Conservation (phyloP, 2,888 invertebrate species). For the Scotopteryx bipunctaria region DNA sequence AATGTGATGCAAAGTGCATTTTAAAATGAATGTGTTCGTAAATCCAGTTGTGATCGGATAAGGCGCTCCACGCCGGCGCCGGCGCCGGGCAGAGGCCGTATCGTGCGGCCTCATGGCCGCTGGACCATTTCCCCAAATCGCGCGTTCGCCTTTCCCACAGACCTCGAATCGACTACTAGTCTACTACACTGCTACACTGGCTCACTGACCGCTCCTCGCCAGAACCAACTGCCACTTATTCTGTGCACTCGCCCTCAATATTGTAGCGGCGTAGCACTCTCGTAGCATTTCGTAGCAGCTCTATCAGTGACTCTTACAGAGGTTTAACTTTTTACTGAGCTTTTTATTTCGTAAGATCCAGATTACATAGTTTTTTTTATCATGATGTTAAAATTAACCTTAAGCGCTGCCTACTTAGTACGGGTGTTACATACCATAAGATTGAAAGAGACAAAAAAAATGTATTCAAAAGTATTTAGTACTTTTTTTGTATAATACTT, state of each 20-base stretch:
- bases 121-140: constrained; percentile 66
- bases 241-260: constrained; percentile 38
- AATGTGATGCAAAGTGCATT: too few species aligned
- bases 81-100: constrained; percentile 18
- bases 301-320: constrained; percentile 12
- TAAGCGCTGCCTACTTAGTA: too few species aligned
- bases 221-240: constrained; percentile 17
- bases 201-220: constrained; percentile 52
- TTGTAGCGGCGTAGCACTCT: constrained; percentile 41
- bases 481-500: too few species aligned
- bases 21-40: constrained; percentile 6
- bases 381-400: too few species aligned
- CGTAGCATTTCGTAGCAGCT: constrained; percentile 40
- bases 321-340: not conserved
- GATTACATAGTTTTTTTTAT: too few species aligned
- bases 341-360: not conserved
- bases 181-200: constrained; percentile 52
- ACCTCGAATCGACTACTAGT: constrained; percentile 49
- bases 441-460: too few species aligned
- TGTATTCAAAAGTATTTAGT: too few species aligned
- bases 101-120: constrained; percentile 54
- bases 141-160: constrained; percentile 61
- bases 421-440: too few species aligned
- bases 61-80: constrained; percentile 7
- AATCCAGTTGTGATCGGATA: constrained; percentile 18